Conservation (phyloP, 2,797 vertebrate genomes). For the Novumbra hubbsi region DNA sequence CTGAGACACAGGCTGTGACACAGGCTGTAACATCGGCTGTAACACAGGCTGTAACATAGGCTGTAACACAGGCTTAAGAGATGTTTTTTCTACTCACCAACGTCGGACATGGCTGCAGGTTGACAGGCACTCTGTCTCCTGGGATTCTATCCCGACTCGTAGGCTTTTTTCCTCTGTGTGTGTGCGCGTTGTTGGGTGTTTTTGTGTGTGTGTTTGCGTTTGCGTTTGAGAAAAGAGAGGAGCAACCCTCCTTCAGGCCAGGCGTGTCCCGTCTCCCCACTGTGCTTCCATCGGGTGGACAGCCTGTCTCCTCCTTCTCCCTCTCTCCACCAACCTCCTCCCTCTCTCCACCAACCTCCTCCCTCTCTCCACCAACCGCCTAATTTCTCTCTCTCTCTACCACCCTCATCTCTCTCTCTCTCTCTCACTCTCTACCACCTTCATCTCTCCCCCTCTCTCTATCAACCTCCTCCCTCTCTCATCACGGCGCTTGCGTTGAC, state of each 20-base stretch:
- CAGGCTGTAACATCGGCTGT: slow-evolving; percentile 1
- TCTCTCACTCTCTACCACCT: slow-evolving; percentile 15
- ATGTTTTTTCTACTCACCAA: slow-evolving; percentile 66
- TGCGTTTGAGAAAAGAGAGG: slow-evolving; percentile 32
- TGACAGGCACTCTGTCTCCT: slow-evolving; percentile 24
- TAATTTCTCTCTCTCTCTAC: slow-evolving; percentile 5
- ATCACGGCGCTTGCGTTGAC: slow-evolving; percentile 5
- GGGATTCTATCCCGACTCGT: slow-evolving; percentile 37
- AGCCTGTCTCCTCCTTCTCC: slow-evolving; percentile 28
- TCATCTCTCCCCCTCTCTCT: slow-evolving; percentile 13
- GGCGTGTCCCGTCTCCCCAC: slow-evolving; percentile 40
- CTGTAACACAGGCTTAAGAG: slow-evolving; percentile 7
- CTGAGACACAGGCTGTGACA: slow-evolving; percentile 2
- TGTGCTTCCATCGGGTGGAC: slow-evolving; percentile 34
- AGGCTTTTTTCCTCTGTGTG: slow-evolving; percentile 27
- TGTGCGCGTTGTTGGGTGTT: slow-evolving; percentile 23
- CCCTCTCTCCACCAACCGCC: not conserved
- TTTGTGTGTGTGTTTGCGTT: slow-evolving; percentile 30
- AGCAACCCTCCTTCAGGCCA: slow-evolving; percentile 52
- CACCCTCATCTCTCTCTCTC: slow-evolving; percentile 5
- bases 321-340: slow-evolving; percentile 25
- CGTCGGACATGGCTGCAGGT: slow-evolving; percentile 70
- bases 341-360: slow-evolving; percentile 6
- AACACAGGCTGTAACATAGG: not conserved
- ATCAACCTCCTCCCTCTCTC: slow-evolving; percentile 4